Evolutionary conservation across 2,113 vertebrate genomes (phyloP).

Genomic region (Tauraco erythrolophus): DNA sequence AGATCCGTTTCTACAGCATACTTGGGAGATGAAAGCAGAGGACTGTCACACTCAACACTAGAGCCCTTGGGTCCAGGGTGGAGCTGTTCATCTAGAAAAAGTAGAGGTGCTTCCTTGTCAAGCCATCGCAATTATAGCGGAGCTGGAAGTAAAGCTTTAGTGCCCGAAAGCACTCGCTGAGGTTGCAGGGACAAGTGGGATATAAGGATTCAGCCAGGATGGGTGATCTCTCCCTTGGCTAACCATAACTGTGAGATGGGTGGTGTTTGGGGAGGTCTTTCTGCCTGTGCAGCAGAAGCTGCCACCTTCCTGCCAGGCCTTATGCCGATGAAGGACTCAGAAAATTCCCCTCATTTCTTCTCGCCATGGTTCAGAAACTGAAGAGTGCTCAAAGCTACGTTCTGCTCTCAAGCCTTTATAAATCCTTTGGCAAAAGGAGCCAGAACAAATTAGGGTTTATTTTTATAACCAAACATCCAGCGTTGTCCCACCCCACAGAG

Average conservation of each 20-base stretch:
- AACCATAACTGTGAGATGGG: rapidly evolving
- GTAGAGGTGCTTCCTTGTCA: not conserved
- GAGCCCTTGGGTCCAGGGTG: not conserved
- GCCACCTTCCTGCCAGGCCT: not conserved
- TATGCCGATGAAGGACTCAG: not conserved
- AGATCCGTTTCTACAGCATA: not conserved
- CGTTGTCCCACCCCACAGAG: not conserved
- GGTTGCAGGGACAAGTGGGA: not conserved
- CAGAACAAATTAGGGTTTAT: not conserved
- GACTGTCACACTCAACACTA: not conserved
- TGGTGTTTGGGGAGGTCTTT: not conserved
- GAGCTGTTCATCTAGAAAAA: not conserved
- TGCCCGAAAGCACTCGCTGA: not conserved
- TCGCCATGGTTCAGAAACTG: not conserved
- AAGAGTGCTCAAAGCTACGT: not conserved
- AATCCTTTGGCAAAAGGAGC: not conserved
- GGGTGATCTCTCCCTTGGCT: not conserved
- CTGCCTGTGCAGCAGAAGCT: not conserved
- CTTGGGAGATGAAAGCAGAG: not conserved
- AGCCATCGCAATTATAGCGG: not conserved
- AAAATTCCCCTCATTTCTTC: not conserved
- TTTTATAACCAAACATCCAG: not conserved
- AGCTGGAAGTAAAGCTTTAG: not conserved
- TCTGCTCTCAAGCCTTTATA: not conserved
- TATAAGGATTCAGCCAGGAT: not conserved